phyloP scores from a whole-genome alignment of 2,888 invertebrate species.

The Phymatocera aterrima region DNA sequence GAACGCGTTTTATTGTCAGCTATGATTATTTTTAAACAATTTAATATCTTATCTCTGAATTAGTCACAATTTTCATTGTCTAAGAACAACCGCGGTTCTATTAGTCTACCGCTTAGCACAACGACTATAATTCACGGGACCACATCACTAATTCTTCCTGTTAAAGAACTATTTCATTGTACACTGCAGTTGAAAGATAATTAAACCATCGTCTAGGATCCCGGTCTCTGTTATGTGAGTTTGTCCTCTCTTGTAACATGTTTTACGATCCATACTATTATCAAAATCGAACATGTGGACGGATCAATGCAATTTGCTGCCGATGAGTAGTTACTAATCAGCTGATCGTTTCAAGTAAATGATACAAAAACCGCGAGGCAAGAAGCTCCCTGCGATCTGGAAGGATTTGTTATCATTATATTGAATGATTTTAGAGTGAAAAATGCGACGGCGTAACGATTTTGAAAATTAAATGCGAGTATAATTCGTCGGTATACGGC shows the following conservation, averaged over 20 bases:
- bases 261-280: too few relatives aligned
- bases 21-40: neutral
- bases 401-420: too few relatives aligned
- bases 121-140: neutral
- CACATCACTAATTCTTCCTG: neutral
- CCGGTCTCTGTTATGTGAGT: neutral
- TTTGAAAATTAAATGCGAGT: too few relatives aligned
- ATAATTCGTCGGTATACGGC: too few relatives aligned
- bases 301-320: too few relatives aligned
- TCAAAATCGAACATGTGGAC: too few relatives aligned
- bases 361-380: too few relatives aligned
- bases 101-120: neutral
- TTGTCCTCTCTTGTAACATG: neutral
- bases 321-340: too few relatives aligned
- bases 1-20: neutral
- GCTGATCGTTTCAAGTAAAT: too few relatives aligned
- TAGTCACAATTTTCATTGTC: slow-evolving; percentile 8
- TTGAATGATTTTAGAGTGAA: too few relatives aligned
- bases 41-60: neutral
- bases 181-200: neutral
- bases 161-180: neutral
- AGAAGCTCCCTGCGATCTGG: too few relatives aligned
- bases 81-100: neutral
- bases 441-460: too few relatives aligned
- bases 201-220: neutral